Evolutionary conservation across 2,797 vertebrate genomes (phyloP), one percentile per base, ranked within the genome.

Genomic region (Limosa lapponica): DNA sequence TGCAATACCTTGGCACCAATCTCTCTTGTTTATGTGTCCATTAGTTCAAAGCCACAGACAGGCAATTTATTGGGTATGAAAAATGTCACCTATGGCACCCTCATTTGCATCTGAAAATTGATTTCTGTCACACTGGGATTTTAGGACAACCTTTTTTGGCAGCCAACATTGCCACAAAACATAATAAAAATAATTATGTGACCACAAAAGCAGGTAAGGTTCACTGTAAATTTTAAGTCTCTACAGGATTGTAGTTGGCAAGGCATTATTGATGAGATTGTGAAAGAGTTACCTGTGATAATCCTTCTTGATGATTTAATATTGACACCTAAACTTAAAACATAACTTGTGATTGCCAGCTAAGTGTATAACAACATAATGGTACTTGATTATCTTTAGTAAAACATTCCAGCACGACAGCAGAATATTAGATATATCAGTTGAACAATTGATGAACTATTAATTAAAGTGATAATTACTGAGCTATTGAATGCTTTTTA

Each of bases 101-200:
- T 96, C 73, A 98, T 98, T 98, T 98, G 97, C 97, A 98, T 97
- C 93, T 97, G 96, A 97, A 98, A 98, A 98, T 98, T 97, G 97
- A 98, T 98, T 98, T 98, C 97, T 97, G 95, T 98, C 97, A 97
- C 96, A 94, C 93, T 96, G 96, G 96, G 97, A 95, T 97, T 98
- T 98, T 97, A 97, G 95, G 96, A 96, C 90, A 95, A 88, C 86
- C 86, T 96, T 82, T 97, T 97, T 95, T 97, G 91, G 90, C 96
- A 97, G 95, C 89, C 87, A 73, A 87, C 64, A 43, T 90, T 81
- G 70, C 89, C 96, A 96, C 74, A 87, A 96, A 96, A 90, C 78
- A 39, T 95, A 94, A 97, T 97, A 98, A 98, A 98, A 98, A 98
- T 98, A 96, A 98, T 97, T 94, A 97, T 87, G 79, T 90, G 94